Conservation (phyloP, 1,140 invertebrate genomes). For the Yoshiicerus persimilis region DNA sequence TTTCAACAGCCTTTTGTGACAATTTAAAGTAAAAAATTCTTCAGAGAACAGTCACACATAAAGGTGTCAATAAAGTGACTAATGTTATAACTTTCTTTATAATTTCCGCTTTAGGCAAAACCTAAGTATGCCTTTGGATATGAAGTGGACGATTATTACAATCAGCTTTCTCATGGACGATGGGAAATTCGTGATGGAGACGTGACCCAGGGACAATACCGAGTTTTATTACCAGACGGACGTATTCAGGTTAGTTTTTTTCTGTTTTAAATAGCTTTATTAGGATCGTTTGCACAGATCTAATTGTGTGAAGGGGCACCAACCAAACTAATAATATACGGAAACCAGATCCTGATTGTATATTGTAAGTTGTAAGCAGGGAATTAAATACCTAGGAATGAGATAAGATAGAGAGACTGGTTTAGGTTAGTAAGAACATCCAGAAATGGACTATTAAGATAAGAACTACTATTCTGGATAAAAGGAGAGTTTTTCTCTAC, state of each 20-base stretch:
- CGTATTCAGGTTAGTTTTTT: constrained; percentile 28
- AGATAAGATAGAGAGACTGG: neutral
- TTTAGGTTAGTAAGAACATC: neutral
- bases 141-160: constrained; percentile 50
- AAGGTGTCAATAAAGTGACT: neutral
- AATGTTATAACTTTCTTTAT: neutral
- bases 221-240: constrained; percentile 45
- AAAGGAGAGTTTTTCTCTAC: too few relatives aligned
- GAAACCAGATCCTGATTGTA: neutral
- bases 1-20: neutral
- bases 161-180: constrained; percentile 47
- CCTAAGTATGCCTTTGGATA: constrained; percentile 49
- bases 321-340: neutral
- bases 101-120: constrained; percentile 36
- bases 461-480: neutral
- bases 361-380: neutral
- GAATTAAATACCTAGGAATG: neutral
- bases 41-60: too few relatives aligned
- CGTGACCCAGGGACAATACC: constrained; percentile 44
- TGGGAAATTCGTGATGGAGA: constrained; percentile 49
- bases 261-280: neutral
- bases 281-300: neutral
- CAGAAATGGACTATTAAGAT: neutral
- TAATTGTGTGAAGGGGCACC: neutral
- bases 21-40: too few relatives aligned